Conservation (phyloP, 2,113 vertebrate species). For the Nothoprocta perdicaria region DNA sequence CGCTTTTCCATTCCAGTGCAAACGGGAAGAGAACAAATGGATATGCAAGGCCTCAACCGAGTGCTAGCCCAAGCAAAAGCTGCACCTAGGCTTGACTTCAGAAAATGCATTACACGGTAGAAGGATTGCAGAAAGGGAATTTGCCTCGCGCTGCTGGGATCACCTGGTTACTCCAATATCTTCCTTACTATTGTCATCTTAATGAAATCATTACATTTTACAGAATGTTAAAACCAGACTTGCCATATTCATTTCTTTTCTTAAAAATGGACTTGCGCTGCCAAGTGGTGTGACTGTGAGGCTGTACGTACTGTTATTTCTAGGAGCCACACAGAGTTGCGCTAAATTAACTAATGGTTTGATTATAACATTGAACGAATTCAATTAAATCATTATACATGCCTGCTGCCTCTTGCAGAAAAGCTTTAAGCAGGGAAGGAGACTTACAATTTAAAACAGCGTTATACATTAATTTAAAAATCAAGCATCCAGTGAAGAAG, state of each 20-base stretch:
- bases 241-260: not conserved
- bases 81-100: not conserved
- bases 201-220: not conserved
- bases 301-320: not conserved
- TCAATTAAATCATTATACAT: not conserved
- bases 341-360: not conserved
- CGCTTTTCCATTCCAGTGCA: not conserved
- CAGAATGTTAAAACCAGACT: not conserved
- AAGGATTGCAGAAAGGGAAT: not conserved
- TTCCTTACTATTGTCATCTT: not conserved
- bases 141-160: not conserved
- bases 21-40: not conserved
- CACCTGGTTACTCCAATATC: not conserved
- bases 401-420: not conserved
- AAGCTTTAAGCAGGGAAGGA: not conserved
- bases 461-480: not conserved
- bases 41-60: not conserved
- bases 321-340: not conserved
- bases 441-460: not conserved
- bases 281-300: not conserved
- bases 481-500: not conserved
- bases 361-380: not conserved
- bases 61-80: not conserved
- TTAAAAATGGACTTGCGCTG: not conserved
- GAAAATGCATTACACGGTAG: accelerated